Percentiles rank a stretch among this genome's conserved stretches.
phyloP scores from a whole-genome alignment of 2,797 vertebrate genomes.

The Xerus rutilus region DNA sequence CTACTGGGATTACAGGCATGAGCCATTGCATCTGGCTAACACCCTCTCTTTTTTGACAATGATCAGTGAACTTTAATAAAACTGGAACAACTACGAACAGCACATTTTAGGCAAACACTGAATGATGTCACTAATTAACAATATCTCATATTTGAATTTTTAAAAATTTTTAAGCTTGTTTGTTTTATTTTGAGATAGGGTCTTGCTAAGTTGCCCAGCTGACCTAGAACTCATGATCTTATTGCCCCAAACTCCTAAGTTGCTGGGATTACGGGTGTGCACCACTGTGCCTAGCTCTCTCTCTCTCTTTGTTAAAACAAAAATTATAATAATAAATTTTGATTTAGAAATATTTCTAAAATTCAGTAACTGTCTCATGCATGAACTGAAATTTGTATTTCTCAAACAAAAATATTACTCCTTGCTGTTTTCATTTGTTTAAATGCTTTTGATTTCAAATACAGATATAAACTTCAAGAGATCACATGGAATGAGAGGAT shows the following conservation, averaged over 20 bases:
- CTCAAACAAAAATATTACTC: not conserved
- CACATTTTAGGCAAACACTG: not conserved
- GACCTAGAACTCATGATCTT: too few species aligned
- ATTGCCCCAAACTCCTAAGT: too few species aligned
- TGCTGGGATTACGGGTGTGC: too few species aligned
- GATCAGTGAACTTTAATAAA: not conserved
- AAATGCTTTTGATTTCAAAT: not conserved
- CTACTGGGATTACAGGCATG: too few species aligned
- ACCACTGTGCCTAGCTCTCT: too few species aligned
- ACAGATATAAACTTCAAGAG: not conserved
- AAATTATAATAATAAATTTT: not conserved
- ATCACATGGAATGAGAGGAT: not conserved
- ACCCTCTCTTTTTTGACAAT: not conserved
- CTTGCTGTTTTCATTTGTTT: not conserved
- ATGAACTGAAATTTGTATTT: not conserved
- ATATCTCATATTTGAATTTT: not conserved
- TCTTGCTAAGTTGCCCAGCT: too few species aligned
- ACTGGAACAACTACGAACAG: not conserved
- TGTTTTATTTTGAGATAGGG: not conserved
- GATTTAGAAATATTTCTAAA: conserved; percentile 34
- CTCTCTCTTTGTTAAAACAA: not conserved
- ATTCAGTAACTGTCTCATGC: not conserved
- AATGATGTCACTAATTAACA: not conserved
- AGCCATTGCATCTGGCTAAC: not conserved
- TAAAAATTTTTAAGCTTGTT: too few species aligned